A percentile compares a stretch with the other conserved stretches of the same genome.
phyloP scores from a whole-genome alignment of 2,888 invertebrate genomes.

The Cabera pusaria region DNA sequence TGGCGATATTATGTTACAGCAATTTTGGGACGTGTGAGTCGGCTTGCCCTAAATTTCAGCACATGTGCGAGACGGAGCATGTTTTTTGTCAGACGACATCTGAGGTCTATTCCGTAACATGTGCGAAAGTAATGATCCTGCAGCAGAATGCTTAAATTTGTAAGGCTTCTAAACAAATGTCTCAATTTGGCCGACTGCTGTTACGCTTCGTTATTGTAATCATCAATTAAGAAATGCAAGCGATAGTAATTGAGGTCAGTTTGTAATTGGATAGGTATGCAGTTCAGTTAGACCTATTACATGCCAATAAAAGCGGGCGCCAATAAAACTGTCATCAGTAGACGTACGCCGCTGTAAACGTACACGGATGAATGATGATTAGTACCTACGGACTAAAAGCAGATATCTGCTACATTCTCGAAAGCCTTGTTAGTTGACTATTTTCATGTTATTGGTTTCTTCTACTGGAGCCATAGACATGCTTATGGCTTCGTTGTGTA shows the following conservation, averaged over 20 bases:
- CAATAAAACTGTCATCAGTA: slow-evolving; percentile 31
- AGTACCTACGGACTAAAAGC: slow-evolving; percentile 63
- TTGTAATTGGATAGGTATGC: slow-evolving; percentile 23
- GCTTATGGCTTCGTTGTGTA: slow-evolving; percentile 77
- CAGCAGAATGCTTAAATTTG: slow-evolving; percentile 53
- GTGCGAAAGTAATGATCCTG: slow-evolving; percentile 61
- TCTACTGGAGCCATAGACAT: slow-evolving; percentile 67
- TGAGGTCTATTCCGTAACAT: slow-evolving; percentile 67
- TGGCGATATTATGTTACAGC: slow-evolving; percentile 32
- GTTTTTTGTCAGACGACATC: slow-evolving; percentile 75
- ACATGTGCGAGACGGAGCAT: slow-evolving; percentile 61
- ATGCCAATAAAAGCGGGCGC: slow-evolving; percentile 22
- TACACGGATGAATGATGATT: slow-evolving; percentile 55
- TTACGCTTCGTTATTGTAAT: slow-evolving; percentile 3
- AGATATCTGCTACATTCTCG: slow-evolving; percentile 47
- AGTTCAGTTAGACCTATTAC: slow-evolving; percentile 19
- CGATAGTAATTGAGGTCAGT: slow-evolving; percentile 17
- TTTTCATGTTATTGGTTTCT: slow-evolving; percentile 59
- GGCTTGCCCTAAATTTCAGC: slow-evolving; percentile 58
- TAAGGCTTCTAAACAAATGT: slow-evolving; percentile 46
- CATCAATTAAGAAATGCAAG: slow-evolving; percentile 8
- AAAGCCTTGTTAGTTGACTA: slow-evolving; percentile 75
- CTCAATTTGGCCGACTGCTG: slow-evolving; percentile 10
- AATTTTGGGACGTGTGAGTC: slow-evolving; percentile 43
- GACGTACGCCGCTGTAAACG: slow-evolving; percentile 30